These are phyloP conservation scores for Morelia viridis DNA, from an alignment of 2,797 vertebrate species.

Conservation along the genomic window DNA sequence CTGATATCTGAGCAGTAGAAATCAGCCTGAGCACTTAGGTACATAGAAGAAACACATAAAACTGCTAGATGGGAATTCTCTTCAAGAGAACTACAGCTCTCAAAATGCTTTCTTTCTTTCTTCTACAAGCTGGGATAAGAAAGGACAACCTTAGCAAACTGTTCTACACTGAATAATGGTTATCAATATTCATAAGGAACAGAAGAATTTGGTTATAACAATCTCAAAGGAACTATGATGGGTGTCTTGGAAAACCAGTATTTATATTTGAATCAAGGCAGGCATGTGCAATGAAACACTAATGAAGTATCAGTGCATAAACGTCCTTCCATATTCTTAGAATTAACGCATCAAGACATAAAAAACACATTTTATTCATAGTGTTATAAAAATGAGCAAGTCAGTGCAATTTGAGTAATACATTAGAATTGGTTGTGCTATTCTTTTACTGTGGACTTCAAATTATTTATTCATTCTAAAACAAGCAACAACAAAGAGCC, in stretches of 20 bases:
- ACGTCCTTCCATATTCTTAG: background rate
- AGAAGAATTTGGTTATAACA: background rate
- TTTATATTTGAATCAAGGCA: background rate
- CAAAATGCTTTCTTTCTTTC: background rate
- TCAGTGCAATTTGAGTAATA: background rate
- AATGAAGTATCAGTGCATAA: background rate
- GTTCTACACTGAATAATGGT: background rate
- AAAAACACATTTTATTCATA: background rate
- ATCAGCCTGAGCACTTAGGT: background rate
- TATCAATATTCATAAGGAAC: background rate
- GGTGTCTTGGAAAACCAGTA: background rate
- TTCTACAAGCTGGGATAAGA: background rate
- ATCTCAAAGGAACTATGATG: background rate
- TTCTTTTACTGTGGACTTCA: slow-evolving; percentile 17
- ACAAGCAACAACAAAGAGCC: slow-evolving; percentile 36
- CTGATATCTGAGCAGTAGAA: background rate
- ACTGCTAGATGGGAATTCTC: fast-evolving
- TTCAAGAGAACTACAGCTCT: background rate
- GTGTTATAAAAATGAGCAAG: background rate
- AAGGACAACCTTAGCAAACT: background rate
- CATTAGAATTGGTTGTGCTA: slow-evolving; percentile 2
- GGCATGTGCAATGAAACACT: background rate
- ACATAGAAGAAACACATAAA: background rate
- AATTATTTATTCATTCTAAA: slow-evolving; percentile 5
- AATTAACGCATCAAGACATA: background rate